Evolutionary conservation across 2,113 vertebrate species (phyloP).

Genomic region (Hyla sarda): DNA sequence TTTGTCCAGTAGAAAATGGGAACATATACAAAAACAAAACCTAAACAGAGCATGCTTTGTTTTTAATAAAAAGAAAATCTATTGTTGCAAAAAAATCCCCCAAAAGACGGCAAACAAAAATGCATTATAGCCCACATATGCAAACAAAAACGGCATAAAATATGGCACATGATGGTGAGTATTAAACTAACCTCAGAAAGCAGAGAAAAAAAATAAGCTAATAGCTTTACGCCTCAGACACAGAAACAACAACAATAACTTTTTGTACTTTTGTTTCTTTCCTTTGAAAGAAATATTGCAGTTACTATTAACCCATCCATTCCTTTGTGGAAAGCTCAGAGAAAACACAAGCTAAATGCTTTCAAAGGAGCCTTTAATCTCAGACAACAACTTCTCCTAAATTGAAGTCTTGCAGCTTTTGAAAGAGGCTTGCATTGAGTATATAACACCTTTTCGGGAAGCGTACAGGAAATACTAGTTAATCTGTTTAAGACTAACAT

Average conservation of each 20-base stretch:
- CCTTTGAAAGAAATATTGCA: background rate
- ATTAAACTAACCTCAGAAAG: no score
- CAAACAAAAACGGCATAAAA: no score
- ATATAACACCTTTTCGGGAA: no score
- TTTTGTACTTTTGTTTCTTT: background rate
- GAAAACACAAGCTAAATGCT: background rate
- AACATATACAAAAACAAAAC: no score
- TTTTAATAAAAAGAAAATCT: no score
- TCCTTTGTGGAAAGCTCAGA: background rate
- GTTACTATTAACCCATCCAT: background rate
- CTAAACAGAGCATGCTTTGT: no score
- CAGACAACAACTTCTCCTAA: background rate
- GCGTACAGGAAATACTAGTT: background rate
- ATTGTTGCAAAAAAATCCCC: no score
- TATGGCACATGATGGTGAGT: no score
- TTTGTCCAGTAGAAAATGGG: no score
- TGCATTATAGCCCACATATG: no score
- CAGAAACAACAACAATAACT: background rate
- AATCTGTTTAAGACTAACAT: background rate
- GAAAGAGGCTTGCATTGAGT: background rate
- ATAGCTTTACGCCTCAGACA: background rate
- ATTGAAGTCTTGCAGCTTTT: background rate
- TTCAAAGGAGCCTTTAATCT: slow-evolving; percentile 3
- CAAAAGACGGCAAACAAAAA: no score
- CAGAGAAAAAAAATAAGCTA: background rate